Conservation (phyloP, 2,113 vertebrate genomes). For the Ochotona curzoniae region DNA sequence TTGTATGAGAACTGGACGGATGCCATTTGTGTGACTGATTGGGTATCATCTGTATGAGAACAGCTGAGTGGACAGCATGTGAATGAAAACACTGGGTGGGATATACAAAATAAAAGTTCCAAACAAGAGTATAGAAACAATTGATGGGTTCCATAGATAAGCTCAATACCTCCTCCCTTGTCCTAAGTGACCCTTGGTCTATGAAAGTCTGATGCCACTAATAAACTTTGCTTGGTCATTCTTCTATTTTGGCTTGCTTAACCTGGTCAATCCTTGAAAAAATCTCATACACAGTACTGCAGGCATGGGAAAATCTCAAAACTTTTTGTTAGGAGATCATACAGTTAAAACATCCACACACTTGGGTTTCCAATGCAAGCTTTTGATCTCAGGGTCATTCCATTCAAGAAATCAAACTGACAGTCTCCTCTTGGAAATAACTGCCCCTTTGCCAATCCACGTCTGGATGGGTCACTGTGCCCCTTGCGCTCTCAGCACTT, state of each 20-base stretch:
- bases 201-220: neutral
- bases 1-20: too few relatives aligned
- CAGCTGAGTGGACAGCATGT: too few relatives aligned
- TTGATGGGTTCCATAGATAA: too few relatives aligned
- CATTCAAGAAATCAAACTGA: neutral
- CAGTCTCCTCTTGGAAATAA: slow-evolving; percentile 37
- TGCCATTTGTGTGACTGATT: too few relatives aligned
- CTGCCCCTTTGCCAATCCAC: neutral
- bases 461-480: neutral
- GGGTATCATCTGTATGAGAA: too few relatives aligned
- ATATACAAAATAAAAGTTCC: too few relatives aligned
- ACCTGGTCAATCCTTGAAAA: neutral
- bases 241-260: neutral
- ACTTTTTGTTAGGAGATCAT: neutral
- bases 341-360: neutral
- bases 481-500: neutral
- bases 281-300: neutral
- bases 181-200: too few relatives aligned
- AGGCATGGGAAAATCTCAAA: neutral
- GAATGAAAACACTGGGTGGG: too few relatives aligned
- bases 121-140: too few relatives aligned
- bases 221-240: neutral
- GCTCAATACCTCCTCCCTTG: neutral
- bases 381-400: neutral
- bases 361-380: slow-evolving; percentile 8